Evolutionary conservation across 2,113 vertebrate genomes (phyloP), one percentile per base, ranked within the genome.

Genomic region (Hystrix cristata): DNA sequence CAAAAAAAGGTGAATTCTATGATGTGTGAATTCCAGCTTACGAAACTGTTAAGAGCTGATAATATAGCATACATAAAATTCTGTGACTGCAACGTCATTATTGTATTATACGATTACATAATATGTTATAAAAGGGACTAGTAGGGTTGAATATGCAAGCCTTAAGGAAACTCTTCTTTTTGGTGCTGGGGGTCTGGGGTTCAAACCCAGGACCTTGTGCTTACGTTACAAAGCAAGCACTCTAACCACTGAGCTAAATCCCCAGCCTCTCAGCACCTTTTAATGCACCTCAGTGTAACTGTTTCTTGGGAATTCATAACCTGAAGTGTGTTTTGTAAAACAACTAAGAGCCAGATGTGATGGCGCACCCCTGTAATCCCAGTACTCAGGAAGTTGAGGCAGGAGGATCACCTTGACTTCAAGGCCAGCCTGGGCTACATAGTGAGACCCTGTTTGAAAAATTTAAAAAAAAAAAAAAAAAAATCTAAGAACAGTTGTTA

Each of bases 301-400:
- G 23, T 64, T 82, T 87, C 31, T 57, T 43, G 2, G 51, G 82
- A 71, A 90, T 78, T 94, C 79, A 65, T 83, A 86, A 95, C 9
- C 76, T 78, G 55, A 2, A 62, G 31, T 48, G 12, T 67, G 48
- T 84, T 83, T 95, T 82, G 51, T 85, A 69, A 81, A 95, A 38
- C 57, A 80, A 60, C 43, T 60, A 38, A 51, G 27, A 78, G 46
- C 46, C 6, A 2, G 25, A 5, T 13, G 48, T 74, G 43, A 43
- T 74, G n/a, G 67, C 7, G 3, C 67, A n/a, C 1, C 3, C 34
- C 67, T 71, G n/a, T 38, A 15, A 14, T 29, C 72, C 25, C 5
- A 48, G 23, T 13, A 76, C 25, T 29, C 15, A 27, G 72, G 72
- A 76, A 43, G 72, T 43, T 29, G 72, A 76, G 43, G 43, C 72